Conservation (phyloP, 2,113 vertebrate species). For the Siniperca chuatsi region DNA sequence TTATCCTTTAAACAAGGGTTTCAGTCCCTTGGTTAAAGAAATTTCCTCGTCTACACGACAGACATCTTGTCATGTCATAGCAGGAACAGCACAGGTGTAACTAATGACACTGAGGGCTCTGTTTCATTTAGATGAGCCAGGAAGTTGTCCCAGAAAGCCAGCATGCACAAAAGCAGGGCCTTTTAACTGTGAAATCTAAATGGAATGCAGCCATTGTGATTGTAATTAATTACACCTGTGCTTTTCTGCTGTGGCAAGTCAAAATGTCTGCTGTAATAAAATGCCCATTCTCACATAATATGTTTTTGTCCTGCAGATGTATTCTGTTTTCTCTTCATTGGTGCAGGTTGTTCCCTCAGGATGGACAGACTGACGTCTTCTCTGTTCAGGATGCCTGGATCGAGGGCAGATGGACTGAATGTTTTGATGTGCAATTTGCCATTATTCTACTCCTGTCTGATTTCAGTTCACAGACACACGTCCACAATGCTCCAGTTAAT, state of each 20-base stretch:
- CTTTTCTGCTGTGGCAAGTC: constrained; percentile 1
- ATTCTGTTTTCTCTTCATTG: neutral
- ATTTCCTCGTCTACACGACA: neutral
- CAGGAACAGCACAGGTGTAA: neutral
- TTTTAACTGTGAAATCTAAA: neutral
- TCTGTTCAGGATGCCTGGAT: constrained; percentile 33
- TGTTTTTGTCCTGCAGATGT: constrained; percentile 28
- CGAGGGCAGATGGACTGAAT: neutral
- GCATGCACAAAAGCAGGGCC: neutral
- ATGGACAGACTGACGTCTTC: neutral
- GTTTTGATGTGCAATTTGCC: constrained; percentile 49
- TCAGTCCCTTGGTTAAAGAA: neutral
- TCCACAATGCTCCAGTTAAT: constrained; percentile 50
- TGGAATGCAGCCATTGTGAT: neutral
- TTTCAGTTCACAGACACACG: constrained; percentile 33
- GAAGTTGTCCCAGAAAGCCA: neutral
- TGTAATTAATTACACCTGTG: neutral
- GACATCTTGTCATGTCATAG: neutral
- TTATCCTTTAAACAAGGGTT: neutral
- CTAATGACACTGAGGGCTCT: neutral
- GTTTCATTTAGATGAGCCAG: neutral
- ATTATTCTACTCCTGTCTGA: constrained; percentile 36
- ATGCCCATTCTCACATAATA: neutral
- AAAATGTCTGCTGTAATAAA: neutral
- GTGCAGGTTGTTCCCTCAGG: constrained; percentile 5